phyloP scores from a whole-genome alignment of 2,888 invertebrate species.

The Clusia tigrina region DNA sequence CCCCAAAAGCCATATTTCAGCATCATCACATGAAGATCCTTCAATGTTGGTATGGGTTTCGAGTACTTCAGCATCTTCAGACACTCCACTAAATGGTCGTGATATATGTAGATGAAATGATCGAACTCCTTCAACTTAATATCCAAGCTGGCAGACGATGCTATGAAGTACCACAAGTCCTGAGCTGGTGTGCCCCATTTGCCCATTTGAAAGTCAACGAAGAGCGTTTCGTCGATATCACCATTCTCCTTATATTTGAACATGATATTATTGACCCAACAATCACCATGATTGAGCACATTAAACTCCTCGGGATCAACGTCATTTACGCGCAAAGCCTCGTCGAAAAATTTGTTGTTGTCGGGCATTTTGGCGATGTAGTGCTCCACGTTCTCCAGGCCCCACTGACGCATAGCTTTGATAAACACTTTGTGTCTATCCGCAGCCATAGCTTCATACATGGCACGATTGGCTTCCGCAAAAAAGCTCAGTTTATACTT shows the following conservation, averaged over 20 bases:
- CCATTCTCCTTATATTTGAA: slow-evolving; percentile 36
- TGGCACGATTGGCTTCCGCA: not conserved
- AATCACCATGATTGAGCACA: slow-evolving; percentile 39
- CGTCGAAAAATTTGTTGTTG: slow-evolving; percentile 20
- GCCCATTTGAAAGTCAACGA: slow-evolving; percentile 40
- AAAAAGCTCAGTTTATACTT: not conserved
- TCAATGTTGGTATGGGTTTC: slow-evolving; percentile 32
- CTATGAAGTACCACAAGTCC: slow-evolving; percentile 39
- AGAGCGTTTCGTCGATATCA: slow-evolving; percentile 30
- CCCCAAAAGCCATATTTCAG: too few relatives aligned
- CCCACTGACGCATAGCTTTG: not conserved
- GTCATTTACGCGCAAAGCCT: slow-evolving; percentile 9
- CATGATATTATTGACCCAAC: slow-evolving; percentile 42
- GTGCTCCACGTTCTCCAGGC: not conserved
- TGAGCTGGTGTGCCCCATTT: slow-evolving; percentile 34
- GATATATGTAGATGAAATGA: slow-evolving; percentile 39
- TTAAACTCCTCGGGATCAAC: slow-evolving; percentile 32
- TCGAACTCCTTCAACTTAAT: slow-evolving; percentile 37
- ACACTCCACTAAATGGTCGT: slow-evolving; percentile 36
- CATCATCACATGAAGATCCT: slow-evolving; percentile 32
- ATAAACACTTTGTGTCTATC: not conserved
- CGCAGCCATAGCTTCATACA: not conserved
- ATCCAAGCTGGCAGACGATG: slow-evolving; percentile 35
- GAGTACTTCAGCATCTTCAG: slow-evolving; percentile 35
- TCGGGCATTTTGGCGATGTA: not conserved